phyloP scores from a whole-genome alignment of 2,113 vertebrate species.

The Carassius auratus region DNA sequence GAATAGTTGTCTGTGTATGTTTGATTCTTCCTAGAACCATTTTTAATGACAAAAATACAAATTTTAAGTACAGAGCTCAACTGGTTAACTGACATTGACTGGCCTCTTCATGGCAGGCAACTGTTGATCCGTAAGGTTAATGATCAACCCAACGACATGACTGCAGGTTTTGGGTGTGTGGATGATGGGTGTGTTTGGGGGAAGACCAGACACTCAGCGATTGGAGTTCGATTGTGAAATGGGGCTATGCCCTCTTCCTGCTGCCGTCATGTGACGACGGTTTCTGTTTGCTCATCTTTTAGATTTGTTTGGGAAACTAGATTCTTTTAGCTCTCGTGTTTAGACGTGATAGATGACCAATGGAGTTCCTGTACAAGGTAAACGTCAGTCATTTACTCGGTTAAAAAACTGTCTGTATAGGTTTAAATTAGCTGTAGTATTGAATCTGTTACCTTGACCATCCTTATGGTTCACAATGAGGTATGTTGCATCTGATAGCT shows the following conservation, averaged over 20 bases:
- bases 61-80: too few relatives aligned
- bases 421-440: background rate
- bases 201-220: constrained; percentile 54
- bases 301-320: background rate
- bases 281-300: background rate
- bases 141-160: constrained; percentile 60
- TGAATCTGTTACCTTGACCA: background rate
- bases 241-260: constrained; percentile 57
- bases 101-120: constrained; percentile 20
- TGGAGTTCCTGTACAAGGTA: constrained; percentile 18
- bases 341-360: background rate
- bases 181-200: constrained; percentile 32
- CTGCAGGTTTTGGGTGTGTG: constrained; percentile 42
- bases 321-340: background rate
- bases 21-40: background rate
- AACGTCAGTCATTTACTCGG: constrained; percentile 12
- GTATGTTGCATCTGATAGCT: background rate
- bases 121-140: constrained; percentile 62
- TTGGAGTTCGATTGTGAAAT: constrained; percentile 59
- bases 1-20: background rate
- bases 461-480: background rate
- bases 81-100: constrained; percentile 47
- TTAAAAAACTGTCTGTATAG: background rate
- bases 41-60: too few relatives aligned
- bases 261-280: constrained; percentile 62